Evolutionary conservation across 2,113 vertebrate species (phyloP).

Genomic region (Ginglymostoma cirratum): DNA sequence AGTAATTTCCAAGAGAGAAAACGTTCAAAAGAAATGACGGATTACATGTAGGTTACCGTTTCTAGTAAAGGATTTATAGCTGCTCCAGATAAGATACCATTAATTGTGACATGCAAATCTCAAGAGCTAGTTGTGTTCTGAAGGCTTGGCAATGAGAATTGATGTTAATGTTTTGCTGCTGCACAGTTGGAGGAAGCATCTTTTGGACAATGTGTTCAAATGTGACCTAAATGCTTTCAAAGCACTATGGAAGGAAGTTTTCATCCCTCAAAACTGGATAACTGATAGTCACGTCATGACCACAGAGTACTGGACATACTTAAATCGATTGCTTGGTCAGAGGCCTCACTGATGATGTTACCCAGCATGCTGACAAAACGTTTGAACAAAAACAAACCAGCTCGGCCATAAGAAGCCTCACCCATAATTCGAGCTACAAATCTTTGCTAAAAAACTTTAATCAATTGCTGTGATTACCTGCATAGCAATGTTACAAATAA

Average conservation of each 20-base stretch:
- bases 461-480: neutral
- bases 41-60: neutral
- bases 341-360: too few species aligned
- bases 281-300: neutral
- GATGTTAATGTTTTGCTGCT: neutral
- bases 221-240: neutral
- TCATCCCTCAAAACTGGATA: neutral
- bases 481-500: too few species aligned
- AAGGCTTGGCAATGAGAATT: neutral
- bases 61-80: neutral
- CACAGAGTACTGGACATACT: too few species aligned
- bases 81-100: neutral
- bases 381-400: too few species aligned
- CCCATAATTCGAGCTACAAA: too few species aligned
- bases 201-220: neutral
- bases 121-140: neutral
- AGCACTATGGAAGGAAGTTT: neutral
- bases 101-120: too few species aligned
- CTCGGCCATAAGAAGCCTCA: too few species aligned
- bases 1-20: neutral
- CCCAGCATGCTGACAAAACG: too few species aligned
- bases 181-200: neutral
- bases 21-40: neutral
- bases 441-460: neutral
- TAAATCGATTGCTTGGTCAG: too few species aligned